Evolutionary conservation across 2,888 invertebrate species (phyloP).

Genomic region (Andricus quercusramuli): DNA sequence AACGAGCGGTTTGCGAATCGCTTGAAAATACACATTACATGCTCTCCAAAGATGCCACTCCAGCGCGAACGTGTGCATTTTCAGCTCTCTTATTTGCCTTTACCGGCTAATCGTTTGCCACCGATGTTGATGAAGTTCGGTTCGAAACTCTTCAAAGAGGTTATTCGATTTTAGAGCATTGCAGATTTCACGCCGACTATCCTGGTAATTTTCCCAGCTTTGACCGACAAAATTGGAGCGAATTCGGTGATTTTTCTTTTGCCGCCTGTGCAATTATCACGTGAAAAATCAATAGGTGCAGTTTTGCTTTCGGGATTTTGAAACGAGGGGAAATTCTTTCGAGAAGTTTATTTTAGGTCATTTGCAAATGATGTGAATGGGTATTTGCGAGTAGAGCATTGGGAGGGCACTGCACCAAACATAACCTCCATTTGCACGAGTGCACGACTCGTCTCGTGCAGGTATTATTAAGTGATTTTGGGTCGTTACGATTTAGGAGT

Average conservation of each 20-base stretch:
- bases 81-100: not conserved
- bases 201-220: not conserved
- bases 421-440: not conserved
- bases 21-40: constrained; percentile 29
- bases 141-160: not conserved
- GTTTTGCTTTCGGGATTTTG: not conserved
- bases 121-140: not conserved
- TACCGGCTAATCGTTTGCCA: not conserved
- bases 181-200: not conserved
- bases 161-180: not conserved
- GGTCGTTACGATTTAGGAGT: not conserved
- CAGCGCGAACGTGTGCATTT: constrained; percentile 6
- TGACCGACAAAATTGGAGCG: not conserved
- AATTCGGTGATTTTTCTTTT: not conserved
- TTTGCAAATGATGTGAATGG: not conserved
- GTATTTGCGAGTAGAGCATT: not conserved
- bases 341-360: constrained; percentile 10
- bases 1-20: constrained; percentile 11
- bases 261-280: not conserved
- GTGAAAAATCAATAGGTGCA: not conserved
- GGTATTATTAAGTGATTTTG: not conserved
- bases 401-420: not conserved
- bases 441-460: not conserved
- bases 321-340: not conserved
- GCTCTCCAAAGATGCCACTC: constrained; percentile 13